A percentile compares a stretch with the other conserved stretches of the same genome.
phyloP scores from a whole-genome alignment of 92 coral and sea anemone species.

The Umimayanthus chanpuru region DNA sequence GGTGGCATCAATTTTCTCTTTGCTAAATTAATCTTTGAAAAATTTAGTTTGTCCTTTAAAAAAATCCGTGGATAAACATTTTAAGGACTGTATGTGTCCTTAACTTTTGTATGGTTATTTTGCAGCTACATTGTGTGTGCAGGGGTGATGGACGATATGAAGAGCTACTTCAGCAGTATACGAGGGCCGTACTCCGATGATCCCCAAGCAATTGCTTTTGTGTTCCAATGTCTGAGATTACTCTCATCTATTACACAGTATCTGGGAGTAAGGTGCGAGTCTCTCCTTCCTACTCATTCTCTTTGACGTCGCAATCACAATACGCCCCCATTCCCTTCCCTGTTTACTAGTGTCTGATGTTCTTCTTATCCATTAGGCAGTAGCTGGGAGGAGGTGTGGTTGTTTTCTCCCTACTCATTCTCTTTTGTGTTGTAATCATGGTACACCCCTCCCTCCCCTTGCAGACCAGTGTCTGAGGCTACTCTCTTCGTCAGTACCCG shows the following conservation, averaged over 20 bases:
- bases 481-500: too few species aligned
- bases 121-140: constrained; percentile 90
- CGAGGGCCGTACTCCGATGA: constrained; percentile 85
- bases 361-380: too few species aligned
- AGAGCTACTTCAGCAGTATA: constrained; percentile 66
- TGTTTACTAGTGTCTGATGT: too few species aligned
- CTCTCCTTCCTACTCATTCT: too few species aligned
- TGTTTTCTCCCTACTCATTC: too few species aligned
- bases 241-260: constrained; percentile 80
- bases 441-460: too few species aligned
- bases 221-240: constrained; percentile 74
- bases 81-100: neutral
- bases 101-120: neutral
- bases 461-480: too few species aligned
- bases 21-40: too few species aligned
- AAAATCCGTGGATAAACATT: neutral
- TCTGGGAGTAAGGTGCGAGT: constrained; percentile 78
- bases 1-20: neutral
- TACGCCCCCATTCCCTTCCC: too few species aligned
- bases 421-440: too few species aligned
- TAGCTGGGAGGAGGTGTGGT: too few species aligned
- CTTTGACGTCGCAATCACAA: too few species aligned
- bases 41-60: neutral
- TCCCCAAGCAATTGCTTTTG: constrained; percentile 67
- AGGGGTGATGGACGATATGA: constrained; percentile 87